Percentiles rank a stretch among this genome's conserved stretches.
These are phyloP conservation scores for Poecile atricapillus DNA, from an alignment of 2,113 vertebrate species.

Conservation along the genomic window DNA sequence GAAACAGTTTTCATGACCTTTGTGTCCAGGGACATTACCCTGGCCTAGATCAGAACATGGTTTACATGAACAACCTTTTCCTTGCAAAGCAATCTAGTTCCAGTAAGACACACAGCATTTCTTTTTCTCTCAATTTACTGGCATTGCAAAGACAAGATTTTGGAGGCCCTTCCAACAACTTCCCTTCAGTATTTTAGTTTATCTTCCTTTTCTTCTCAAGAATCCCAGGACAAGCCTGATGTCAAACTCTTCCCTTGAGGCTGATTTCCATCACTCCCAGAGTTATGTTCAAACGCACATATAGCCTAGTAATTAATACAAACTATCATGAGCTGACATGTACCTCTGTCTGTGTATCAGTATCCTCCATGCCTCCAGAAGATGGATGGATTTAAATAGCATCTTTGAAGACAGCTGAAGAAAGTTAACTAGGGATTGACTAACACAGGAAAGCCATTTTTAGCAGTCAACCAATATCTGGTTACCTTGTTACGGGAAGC, in stretches of 20 bases:
- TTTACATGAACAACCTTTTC: not conserved
- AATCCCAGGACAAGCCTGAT: not conserved
- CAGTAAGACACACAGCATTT: not conserved
- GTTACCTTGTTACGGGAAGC: conserved; percentile 61
- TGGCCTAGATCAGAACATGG: not conserved
- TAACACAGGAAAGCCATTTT: conserved; percentile 63
- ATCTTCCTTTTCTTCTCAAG: conserved; percentile 15
- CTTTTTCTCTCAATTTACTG: not conserved
- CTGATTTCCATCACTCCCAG: not conserved
- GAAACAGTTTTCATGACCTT: not conserved
- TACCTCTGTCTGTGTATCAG: conserved; percentile 12
- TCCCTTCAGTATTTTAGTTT: not conserved
- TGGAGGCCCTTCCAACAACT: not conserved
- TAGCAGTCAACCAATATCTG: conserved; percentile 50
- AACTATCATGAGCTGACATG: conserved; percentile 52
- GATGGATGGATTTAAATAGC: conserved; percentile 54
- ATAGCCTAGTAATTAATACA: conserved; percentile 21
- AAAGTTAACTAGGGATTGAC: conserved; percentile 65
- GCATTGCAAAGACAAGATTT: not conserved
- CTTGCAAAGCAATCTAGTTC: not conserved
- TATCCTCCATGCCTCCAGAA: conserved; percentile 27
- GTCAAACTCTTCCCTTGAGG: conserved; percentile 19
- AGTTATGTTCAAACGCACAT: conserved; percentile 12
- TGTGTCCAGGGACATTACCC: not conserved
- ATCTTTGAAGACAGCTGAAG: conserved; percentile 65